Evolutionary conservation across 2,113 vertebrate species (phyloP).

Genomic region (Leptobrachium ailaonicum): DNA sequence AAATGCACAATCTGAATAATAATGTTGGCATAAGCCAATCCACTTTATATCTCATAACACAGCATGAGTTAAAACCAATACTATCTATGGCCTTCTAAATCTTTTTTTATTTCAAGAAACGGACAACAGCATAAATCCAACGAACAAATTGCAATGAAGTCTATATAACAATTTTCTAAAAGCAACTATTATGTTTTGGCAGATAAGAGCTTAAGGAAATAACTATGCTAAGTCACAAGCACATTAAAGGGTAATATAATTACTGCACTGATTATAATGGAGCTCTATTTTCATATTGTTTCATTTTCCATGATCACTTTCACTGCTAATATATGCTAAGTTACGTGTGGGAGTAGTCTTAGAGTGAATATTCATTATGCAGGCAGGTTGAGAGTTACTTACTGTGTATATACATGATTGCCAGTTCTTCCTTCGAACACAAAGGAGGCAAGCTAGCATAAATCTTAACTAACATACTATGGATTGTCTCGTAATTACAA

Average conservation of each 20-base stretch:
- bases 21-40: no score
- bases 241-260: slow-evolving; percentile 42
- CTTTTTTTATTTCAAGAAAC: slow-evolving; percentile 1
- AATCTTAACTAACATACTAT: slow-evolving; percentile 7
- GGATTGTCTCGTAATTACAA: not conserved
- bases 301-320: slow-evolving; percentile 34
- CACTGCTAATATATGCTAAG: slow-evolving; percentile 27
- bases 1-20: no score
- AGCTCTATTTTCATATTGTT: slow-evolving; percentile 42
- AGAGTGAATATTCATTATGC: slow-evolving; percentile 17
- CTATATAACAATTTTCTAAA: slow-evolving; percentile 33
- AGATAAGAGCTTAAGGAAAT: slow-evolving; percentile 35
- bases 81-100: not conserved
- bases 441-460: slow-evolving; percentile 18
- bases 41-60: no score
- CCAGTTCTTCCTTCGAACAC: slow-evolving; percentile 6
- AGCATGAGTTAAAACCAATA: no score
- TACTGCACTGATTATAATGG: slow-evolving; percentile 39
- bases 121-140: slow-evolving; percentile 16
- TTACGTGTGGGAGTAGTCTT: slow-evolving; percentile 19
- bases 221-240: slow-evolving; percentile 33
- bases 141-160: slow-evolving; percentile 20
- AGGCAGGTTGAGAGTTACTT: slow-evolving; percentile 11
- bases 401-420: slow-evolving; percentile 6
- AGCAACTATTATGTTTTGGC: slow-evolving; percentile 36